Evolutionary conservation across 2,888 invertebrate genomes (phyloP).

Genomic region (Amblyteles armatorius): DNA sequence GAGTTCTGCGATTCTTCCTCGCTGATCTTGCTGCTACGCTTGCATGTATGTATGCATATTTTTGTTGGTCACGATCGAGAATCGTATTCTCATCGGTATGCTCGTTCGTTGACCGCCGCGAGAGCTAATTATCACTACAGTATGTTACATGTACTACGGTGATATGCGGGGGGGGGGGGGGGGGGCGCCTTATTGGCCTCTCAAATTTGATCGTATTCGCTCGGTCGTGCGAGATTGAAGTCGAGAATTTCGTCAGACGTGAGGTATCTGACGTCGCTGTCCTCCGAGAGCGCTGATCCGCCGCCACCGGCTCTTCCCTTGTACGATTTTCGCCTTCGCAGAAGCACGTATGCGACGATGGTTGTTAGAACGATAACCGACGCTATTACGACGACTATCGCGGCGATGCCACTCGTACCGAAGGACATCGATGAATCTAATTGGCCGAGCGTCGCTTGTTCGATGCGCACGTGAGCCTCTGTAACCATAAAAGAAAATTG

Average conservation of each 20-base stretch:
- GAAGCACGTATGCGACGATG: slow-evolving; percentile 69
- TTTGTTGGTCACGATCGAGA: too few species aligned
- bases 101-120: too few species aligned
- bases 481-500: slow-evolving; percentile 7
- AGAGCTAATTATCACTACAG: too few species aligned
- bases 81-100: too few species aligned
- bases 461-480: slow-evolving; percentile 62
- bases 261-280: slow-evolving; percentile 87
- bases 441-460: slow-evolving; percentile 60
- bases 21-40: background rate
- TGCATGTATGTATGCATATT: too few species aligned
- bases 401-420: slow-evolving; percentile 47
- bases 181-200: background rate
- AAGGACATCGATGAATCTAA: slow-evolving; percentile 53
- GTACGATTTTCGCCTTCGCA: slow-evolving; percentile 74
- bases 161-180: background rate
- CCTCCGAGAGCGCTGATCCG: slow-evolving; percentile 82
- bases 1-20: background rate
- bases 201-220: slow-evolving; percentile 75
- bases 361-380: slow-evolving; percentile 73
- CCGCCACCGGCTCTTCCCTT: slow-evolving; percentile 72
- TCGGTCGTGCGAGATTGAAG: slow-evolving; percentile 84
- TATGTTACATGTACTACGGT: too few species aligned
- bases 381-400: slow-evolving; percentile 75
- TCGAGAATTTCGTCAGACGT: slow-evolving; percentile 86